Percentiles rank a stretch among this genome's conserved stretches.
Evolutionary conservation across 37 sponge, comb jelly and placozoan genomes (phyloP).

Genomic region (Haliclona indistincta): DNA sequence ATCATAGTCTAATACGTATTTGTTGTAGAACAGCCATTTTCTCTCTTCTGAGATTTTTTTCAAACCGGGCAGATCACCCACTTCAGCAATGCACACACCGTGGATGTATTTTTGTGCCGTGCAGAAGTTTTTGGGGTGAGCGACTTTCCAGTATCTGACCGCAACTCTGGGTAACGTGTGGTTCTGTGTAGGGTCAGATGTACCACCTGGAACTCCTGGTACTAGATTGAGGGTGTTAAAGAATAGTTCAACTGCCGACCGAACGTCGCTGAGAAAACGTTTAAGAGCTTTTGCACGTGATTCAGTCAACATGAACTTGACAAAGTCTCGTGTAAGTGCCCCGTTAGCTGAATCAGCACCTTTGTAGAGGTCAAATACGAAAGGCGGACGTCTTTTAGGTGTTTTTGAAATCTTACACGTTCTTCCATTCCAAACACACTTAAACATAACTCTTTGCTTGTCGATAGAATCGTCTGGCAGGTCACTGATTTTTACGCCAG

Average conservation of each 20-base stretch:
- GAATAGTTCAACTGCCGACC: not conserved
- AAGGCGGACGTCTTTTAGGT: not conserved
- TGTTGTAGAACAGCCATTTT: not conserved
- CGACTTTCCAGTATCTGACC: not conserved
- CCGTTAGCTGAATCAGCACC: not conserved
- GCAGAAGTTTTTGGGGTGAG: not conserved
- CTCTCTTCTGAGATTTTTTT: not conserved
- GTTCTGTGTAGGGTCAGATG: not conserved
- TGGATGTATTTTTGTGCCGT: not conserved
- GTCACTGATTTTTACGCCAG: not conserved
- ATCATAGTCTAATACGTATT: not conserved
- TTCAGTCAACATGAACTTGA: not conserved
- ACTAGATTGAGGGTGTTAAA: not conserved
- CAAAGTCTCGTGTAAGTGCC: slow-evolving; percentile 5
- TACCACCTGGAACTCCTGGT: not conserved
- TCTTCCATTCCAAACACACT: not conserved
- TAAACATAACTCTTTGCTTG: not conserved
- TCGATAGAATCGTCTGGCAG: not conserved
- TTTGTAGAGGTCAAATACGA: not conserved
- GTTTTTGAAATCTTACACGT: not conserved
- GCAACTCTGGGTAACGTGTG: not conserved
- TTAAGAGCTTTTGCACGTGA: not conserved
- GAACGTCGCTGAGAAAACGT: not conserved
- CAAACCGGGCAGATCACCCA: not conserved
- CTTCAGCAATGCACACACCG: not conserved